Evolutionary conservation across 2,888 invertebrate genomes (phyloP).

Genomic region (Zaprionus lineosus): DNA sequence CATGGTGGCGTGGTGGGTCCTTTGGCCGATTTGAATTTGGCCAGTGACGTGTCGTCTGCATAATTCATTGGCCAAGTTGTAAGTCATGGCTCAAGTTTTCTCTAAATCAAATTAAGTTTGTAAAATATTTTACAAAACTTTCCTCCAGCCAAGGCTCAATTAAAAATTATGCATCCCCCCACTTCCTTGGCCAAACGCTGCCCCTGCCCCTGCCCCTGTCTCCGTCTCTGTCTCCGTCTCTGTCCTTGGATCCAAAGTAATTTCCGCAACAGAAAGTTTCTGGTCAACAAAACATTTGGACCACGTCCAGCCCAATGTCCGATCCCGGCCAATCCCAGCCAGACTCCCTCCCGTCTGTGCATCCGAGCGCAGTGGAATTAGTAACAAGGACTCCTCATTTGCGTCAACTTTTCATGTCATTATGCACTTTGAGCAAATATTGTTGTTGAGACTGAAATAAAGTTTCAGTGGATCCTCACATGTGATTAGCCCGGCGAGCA

Average conservation of each 20-base stretch:
- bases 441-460: constrained; percentile 55
- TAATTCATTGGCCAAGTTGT: constrained; percentile 68
- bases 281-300: constrained; percentile 26
- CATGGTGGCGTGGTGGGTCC: constrained; percentile 10
- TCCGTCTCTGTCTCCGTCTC: too few species aligned
- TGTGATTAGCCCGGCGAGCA: constrained; percentile 68
- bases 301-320: not conserved
- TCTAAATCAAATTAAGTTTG: constrained; percentile 72
- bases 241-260: constrained; percentile 54
- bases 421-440: constrained; percentile 79
- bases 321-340: constrained; percentile 13
- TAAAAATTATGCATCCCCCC: constrained; percentile 61
- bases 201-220: too few species aligned
- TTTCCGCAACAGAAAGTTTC: constrained; percentile 73
- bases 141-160: constrained; percentile 57
- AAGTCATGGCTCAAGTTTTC: constrained; percentile 69
- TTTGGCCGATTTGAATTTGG: constrained; percentile 27
- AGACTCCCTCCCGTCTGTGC: constrained; percentile 50
- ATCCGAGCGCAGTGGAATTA: constrained; percentile 70
- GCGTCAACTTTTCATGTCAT: constrained; percentile 79
- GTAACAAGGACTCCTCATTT: constrained; percentile 79
- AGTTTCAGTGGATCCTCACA: constrained; percentile 60
- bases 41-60: constrained; percentile 55
- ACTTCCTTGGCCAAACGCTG: not conserved
- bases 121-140: constrained; percentile 67